A percentile compares a stretch with the other conserved stretches of the same genome.
These are phyloP conservation scores for Natrix natrix DNA, from an alignment of 2,797 vertebrate species.

Conservation along the genomic window DNA sequence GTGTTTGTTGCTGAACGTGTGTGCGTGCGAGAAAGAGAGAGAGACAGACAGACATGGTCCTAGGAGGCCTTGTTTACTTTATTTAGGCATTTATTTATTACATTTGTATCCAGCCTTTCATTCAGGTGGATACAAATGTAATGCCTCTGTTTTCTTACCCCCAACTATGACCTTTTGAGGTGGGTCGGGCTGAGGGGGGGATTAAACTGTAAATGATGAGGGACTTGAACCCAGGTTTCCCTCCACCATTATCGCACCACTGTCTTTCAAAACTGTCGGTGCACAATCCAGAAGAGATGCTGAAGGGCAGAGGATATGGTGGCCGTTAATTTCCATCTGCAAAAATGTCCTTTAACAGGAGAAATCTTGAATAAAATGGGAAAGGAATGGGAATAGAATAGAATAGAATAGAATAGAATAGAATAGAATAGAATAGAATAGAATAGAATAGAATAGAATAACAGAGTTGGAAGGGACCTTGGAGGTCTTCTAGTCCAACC, in stretches of 20 bases:
- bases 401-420: too few relatives aligned
- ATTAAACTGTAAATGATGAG: too few relatives aligned
- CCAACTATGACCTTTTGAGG: not conserved
- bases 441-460: too few relatives aligned
- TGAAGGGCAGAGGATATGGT: not conserved
- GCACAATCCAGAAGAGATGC: not conserved
- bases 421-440: too few relatives aligned
- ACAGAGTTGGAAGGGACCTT: too few relatives aligned
- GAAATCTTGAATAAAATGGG: not conserved
- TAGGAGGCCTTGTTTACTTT: not conserved
- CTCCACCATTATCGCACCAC: not conserved
- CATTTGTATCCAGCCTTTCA: not conserved
- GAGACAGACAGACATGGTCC: not conserved
- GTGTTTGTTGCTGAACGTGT: not conserved
- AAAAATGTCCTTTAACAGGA: not conserved
- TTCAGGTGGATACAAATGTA: too few relatives aligned
- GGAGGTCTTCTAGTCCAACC: too few relatives aligned
- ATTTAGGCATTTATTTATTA: not conserved
- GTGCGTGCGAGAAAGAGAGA: not conserved
- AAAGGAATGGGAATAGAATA: too few relatives aligned
- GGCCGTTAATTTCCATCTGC: not conserved
- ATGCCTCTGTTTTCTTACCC: not conserved
- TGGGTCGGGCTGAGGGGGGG: not conserved
- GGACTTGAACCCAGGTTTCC: not conserved
- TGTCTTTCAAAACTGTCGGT: not conserved